Evolutionary conservation across 2,797 vertebrate species (phyloP).

Genomic region (Astyanax mexicanus): DNA sequence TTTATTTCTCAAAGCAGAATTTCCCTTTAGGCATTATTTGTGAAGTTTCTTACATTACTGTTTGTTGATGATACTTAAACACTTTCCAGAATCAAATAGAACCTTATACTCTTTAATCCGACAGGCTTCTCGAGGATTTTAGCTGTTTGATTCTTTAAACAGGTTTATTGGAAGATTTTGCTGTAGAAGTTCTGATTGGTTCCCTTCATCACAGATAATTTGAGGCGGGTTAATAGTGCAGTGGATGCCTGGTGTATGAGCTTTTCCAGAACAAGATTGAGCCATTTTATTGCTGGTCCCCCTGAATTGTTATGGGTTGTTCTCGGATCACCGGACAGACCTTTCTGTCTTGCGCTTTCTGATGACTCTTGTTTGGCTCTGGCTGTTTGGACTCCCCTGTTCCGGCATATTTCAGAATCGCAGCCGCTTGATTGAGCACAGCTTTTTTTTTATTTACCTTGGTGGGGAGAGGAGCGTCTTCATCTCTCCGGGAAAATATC

Average conservation of each 20-base stretch:
- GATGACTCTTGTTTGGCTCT: conserved; percentile 23
- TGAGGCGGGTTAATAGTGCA: not conserved
- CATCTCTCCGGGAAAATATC: conserved; percentile 60
- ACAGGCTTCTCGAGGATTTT: not conserved
- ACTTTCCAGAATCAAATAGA: too few relatives aligned
- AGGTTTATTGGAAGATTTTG: not conserved
- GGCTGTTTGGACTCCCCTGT: not conserved
- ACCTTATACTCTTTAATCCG: not conserved
- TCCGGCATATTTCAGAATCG: conserved; percentile 4
- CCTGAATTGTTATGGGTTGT: not conserved
- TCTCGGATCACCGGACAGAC: not conserved
- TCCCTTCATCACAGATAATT: not conserved
- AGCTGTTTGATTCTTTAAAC: not conserved
- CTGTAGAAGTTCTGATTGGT: not conserved
- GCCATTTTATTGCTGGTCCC: not conserved
- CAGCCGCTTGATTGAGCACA: conserved; percentile 23
- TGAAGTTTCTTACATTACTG: too few relatives aligned
- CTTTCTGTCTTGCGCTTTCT: conserved; percentile 3
- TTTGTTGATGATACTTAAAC: too few relatives aligned
- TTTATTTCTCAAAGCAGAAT: too few relatives aligned
- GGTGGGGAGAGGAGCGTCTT: conserved; percentile 32
- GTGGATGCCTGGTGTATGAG: not conserved
- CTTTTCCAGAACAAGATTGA: not conserved
- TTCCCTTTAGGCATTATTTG: too few relatives aligned
- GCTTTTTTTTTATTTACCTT: conserved; percentile 38